These are phyloP conservation scores for Philhelius pedissequus DNA, from an alignment of 2,888 invertebrate species.

Conservation along the genomic window DNA sequence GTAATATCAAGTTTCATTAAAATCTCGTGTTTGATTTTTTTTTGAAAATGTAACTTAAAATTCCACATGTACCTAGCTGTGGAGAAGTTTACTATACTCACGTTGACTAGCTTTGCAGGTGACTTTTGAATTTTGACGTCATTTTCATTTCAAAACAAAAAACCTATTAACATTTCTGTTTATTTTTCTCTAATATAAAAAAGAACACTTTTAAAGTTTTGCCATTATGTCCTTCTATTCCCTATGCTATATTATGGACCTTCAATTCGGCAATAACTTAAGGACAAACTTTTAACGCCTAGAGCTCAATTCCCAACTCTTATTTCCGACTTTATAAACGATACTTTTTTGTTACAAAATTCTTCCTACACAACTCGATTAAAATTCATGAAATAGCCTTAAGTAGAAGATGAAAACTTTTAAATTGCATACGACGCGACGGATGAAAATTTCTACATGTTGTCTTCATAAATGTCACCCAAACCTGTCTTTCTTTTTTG, in stretches of 20 bases:
- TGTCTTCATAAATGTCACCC: not conserved
- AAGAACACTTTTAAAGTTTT: not conserved
- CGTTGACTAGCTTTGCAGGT: not conserved
- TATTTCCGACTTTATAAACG: not conserved
- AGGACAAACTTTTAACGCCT: slow-evolving; percentile 9
- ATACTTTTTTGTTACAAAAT: slow-evolving; percentile 1
- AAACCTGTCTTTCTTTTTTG: not conserved
- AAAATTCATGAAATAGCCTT: slow-evolving; percentile 22
- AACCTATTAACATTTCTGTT: not conserved
- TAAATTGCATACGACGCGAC: not conserved
- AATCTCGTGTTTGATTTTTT: too few species aligned
- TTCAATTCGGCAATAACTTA: not conserved
- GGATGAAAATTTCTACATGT: not conserved
- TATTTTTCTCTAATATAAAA: not conserved
- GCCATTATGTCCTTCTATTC: not conserved
- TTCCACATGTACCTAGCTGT: too few species aligned
- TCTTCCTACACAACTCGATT: not conserved
- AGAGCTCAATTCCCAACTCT: not conserved
- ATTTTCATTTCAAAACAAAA: not conserved
- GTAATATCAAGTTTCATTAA: too few species aligned
- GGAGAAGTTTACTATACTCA: too few species aligned
- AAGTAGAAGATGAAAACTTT: slow-evolving; percentile 8
- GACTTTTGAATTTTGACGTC: not conserved
- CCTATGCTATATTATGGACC: not conserved
- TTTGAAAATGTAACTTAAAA: too few species aligned